Evolutionary conservation across 2,888 invertebrate species (phyloP).

Genomic region (Crepidodera aurea): DNA sequence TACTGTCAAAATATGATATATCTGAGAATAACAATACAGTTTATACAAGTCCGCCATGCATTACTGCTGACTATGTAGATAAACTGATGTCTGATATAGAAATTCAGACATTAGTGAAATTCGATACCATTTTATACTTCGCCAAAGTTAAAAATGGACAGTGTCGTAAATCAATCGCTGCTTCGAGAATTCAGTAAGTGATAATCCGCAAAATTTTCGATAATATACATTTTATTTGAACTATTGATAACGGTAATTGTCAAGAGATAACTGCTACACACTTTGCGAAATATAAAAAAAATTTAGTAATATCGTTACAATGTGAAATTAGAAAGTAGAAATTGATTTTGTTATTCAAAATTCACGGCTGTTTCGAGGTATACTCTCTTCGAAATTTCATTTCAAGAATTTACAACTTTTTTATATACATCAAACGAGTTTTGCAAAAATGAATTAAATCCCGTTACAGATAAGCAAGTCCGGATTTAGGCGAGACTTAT

Average conservation of each 20-base stretch:
- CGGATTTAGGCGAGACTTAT: too few species aligned
- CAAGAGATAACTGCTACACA: not conserved
- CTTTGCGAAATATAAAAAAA: not conserved
- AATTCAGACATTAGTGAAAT: conserved; percentile 3
- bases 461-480: too few species aligned
- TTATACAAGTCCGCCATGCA: not conserved
- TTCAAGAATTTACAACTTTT: too few species aligned
- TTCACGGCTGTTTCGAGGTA: too few species aligned
- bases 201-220: not conserved
- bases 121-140: not conserved
- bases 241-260: not conserved
- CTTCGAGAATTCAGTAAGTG: conserved; percentile 19
- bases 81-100: not conserved
- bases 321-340: not conserved
- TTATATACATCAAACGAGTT: too few species aligned
- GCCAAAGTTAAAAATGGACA: conserved; percentile 4
- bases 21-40: not conserved
- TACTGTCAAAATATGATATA: not conserved
- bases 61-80: not conserved
- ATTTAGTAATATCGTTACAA: not conserved
- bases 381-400: too few species aligned
- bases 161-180: conserved; percentile 16
- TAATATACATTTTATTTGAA: not conserved
- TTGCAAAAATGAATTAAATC: too few species aligned
- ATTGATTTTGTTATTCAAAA: not conserved